Evolutionary conservation across 2,113 vertebrate genomes (phyloP), one percentile per base, ranked within the genome.

Genomic region (Indicator indicator): DNA sequence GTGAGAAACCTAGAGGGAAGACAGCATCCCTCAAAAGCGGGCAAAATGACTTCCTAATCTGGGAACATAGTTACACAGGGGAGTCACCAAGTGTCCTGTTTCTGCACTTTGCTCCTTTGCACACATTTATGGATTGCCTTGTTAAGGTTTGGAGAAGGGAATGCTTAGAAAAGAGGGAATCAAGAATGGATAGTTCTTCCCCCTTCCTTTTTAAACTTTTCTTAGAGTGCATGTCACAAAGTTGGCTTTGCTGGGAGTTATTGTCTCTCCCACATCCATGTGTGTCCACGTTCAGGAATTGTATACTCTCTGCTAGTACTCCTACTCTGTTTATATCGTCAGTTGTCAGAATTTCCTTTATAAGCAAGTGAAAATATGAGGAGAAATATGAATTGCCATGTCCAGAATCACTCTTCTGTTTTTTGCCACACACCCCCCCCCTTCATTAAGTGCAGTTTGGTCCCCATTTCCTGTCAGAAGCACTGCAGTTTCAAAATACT

Each of bases 381-480:
- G 44, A 21, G 59, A 91, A 72, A 30, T 13, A 3, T 77, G 72
- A 85, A 40, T 74, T 90, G 76, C 88, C 1, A 2, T 81, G 71
- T 85, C 73, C 87, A 74, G 64, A 55, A 48, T 83, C 0, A 0
- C 42, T 87, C 71, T 81, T 58, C 79, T 86, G 69, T 9, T 86
- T 81, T 20, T 24, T 44, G 15, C 11, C 42, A 44, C 46, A 17
- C 11, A n/a, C 21, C 20, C n/a, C 38, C 23, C n/a, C 82, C 32
- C 69, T 70, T 87, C 84, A 86, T 96, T 95, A 93, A 95, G 75
- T 72, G 54, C 68, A 64, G 62, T 40, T 85, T 0, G 0, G 65
- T 90, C 86, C 68, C 67, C 90, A 63, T 93, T 94, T 97, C 91
- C 94, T 95, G 78, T 89, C 89, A 93, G 83, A 88, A 85, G 58